phyloP scores from a whole-genome alignment of 2,888 invertebrate species.

The Barypeithes pellucidus region DNA sequence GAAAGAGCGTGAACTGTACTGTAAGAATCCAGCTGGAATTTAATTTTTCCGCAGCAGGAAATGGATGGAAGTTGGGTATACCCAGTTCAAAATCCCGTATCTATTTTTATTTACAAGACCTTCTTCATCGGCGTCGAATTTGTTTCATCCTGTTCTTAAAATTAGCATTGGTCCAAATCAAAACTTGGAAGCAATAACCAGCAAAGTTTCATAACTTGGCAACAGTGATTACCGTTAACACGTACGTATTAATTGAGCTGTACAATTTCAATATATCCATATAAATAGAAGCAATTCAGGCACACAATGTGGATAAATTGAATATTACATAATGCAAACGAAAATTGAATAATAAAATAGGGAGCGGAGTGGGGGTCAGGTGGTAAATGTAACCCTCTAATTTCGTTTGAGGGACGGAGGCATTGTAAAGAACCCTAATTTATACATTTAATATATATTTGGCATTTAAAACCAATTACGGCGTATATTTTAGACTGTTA shows the following conservation, averaged over 20 bases:
- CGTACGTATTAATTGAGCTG: constrained; percentile 65
- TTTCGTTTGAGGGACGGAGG: constrained; percentile 59
- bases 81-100: too few relatives aligned
- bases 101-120: too few relatives aligned
- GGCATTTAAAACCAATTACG: constrained; percentile 62
- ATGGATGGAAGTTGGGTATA: too few relatives aligned
- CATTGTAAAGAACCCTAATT: constrained; percentile 62
- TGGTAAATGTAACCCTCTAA: constrained; percentile 63
- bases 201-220: constrained; percentile 1
- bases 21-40: too few relatives aligned
- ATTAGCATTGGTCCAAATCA: too few relatives aligned
- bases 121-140: too few relatives aligned
- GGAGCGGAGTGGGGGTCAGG: constrained; percentile 61
- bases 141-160: background rate
- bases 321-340: constrained; percentile 65
- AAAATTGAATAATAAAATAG: constrained; percentile 66
- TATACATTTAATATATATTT: constrained; percentile 62
- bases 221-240: constrained; percentile 53
- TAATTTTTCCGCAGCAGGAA: too few relatives aligned
- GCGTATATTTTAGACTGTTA: constrained; percentile 19
- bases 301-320: constrained; percentile 66
- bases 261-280: constrained; percentile 65
- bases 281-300: constrained; percentile 65
- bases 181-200: too few relatives aligned
- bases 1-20: too few relatives aligned